Evolutionary conservation across 2,113 vertebrate genomes (phyloP).

Genomic region (Pycnonotus jocosus): DNA sequence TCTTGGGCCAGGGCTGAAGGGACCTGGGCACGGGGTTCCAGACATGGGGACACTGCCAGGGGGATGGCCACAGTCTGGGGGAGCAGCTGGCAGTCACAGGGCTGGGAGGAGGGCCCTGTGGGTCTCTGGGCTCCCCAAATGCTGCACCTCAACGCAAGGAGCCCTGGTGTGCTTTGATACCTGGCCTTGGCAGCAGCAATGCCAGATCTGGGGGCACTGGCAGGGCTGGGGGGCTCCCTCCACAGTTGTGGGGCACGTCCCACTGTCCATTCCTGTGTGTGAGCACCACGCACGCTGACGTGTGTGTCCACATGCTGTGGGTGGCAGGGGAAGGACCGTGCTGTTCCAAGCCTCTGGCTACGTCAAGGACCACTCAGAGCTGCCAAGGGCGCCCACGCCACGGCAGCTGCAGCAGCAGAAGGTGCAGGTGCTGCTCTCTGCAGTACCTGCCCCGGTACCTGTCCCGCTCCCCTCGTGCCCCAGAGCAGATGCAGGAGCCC

Average conservation of each 20-base stretch:
- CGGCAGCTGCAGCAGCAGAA: not conserved
- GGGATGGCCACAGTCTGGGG: not conserved
- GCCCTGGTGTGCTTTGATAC: not conserved
- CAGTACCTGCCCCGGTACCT: not conserved
- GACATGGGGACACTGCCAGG: not conserved
- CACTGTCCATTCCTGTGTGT: not conserved
- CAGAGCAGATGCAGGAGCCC: not conserved
- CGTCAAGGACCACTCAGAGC: conserved; percentile 34
- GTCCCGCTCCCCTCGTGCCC: not conserved
- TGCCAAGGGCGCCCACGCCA: conserved; percentile 29
- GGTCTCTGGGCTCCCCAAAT: not conserved
- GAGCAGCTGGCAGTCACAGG: not conserved
- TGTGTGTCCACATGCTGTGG: not conserved
- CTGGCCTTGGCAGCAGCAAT: not conserved
- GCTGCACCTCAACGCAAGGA: too few relatives aligned
- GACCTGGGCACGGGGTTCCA: not conserved
- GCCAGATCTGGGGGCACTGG: not conserved
- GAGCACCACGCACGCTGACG: not conserved
- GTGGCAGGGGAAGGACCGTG: not conserved
- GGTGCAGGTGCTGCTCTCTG: fast-evolving
- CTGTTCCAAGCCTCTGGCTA: not conserved
- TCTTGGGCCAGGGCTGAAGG: not conserved
- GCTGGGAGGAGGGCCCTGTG: not conserved
- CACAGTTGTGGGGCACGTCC: fast-evolving
- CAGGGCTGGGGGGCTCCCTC: not conserved